These are phyloP conservation scores for Tanypteryx hageni DNA, from an alignment of 2,888 invertebrate genomes.

Conservation along the genomic window DNA sequence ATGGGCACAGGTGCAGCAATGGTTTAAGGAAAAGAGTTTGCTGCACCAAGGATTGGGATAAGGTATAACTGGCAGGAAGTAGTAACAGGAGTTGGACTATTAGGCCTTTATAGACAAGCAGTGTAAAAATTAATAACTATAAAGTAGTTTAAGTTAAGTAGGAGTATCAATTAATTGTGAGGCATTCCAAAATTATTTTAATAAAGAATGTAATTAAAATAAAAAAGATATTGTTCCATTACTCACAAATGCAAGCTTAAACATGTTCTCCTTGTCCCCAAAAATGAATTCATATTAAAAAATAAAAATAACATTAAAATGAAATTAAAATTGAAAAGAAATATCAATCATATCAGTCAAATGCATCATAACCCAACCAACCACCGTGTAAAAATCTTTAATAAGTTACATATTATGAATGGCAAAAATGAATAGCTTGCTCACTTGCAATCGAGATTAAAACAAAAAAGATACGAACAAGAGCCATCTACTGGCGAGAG, in stretches of 20 bases:
- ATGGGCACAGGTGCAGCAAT: not conserved
- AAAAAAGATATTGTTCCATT: slow-evolving; percentile 58
- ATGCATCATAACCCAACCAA: slow-evolving; percentile 56
- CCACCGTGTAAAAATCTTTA: slow-evolving; percentile 49
- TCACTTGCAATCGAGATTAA: slow-evolving; percentile 55
- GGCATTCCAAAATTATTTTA: slow-evolving; percentile 63
- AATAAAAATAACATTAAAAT: slow-evolving; percentile 35
- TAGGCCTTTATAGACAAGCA: slow-evolving; percentile 62
- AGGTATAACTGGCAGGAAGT: slow-evolving; percentile 35
- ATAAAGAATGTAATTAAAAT: slow-evolving; percentile 56
- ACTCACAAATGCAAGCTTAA: slow-evolving; percentile 62
- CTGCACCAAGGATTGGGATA: slow-evolving; percentile 21
- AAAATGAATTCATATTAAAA: slow-evolving; percentile 50
- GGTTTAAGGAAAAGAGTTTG: slow-evolving; percentile 20
- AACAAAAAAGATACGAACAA: slow-evolving; percentile 55
- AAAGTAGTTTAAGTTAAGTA: slow-evolving; percentile 54
- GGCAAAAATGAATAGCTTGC: slow-evolving; percentile 59
- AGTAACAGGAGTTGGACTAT: slow-evolving; percentile 23
- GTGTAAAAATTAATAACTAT: slow-evolving; percentile 64
- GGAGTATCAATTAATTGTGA: slow-evolving; percentile 64
- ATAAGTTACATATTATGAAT: slow-evolving; percentile 56
- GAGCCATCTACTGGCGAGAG: slow-evolving; percentile 64
- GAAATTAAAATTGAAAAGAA: slow-evolving; percentile 49
- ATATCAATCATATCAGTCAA: slow-evolving; percentile 60
- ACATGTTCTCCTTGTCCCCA: slow-evolving; percentile 47